phyloP scores from a whole-genome alignment of 2,888 invertebrate genomes.

The Acrocera orbiculus region DNA sequence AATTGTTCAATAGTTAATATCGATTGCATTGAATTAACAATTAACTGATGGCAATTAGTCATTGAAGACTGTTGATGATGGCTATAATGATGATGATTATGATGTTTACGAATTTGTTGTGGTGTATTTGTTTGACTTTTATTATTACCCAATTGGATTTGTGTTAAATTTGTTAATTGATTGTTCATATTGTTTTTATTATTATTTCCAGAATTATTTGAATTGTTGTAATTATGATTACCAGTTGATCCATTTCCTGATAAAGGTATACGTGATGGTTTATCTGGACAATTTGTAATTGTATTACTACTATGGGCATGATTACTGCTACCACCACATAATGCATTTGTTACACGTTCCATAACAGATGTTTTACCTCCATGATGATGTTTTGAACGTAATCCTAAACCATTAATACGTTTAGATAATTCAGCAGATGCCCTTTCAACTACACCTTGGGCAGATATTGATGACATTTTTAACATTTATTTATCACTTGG shows the following conservation, averaged over 20 bases:
- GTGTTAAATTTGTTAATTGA: slow-evolving; percentile 1
- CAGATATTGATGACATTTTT: slow-evolving; percentile 64
- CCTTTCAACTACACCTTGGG: slow-evolving; percentile 80
- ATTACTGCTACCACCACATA: slow-evolving; percentile 45
- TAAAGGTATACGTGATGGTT: slow-evolving; percentile 12
- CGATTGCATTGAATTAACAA: too few species aligned
- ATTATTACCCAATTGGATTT: slow-evolving; percentile 15
- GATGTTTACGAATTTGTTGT: slow-evolving; percentile 27
- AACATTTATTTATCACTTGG: slow-evolving; percentile 7
- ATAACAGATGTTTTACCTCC: slow-evolving; percentile 55
- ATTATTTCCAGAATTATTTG: too few species aligned
- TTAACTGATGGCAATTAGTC: too few species aligned
- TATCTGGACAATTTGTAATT: slow-evolving; percentile 29
- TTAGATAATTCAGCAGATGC: slow-evolving; percentile 80
- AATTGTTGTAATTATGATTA: neutral
- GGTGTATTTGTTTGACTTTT: slow-evolving; percentile 25
- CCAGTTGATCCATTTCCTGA: neutral
- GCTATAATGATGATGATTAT: slow-evolving; percentile 25
- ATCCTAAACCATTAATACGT: slow-evolving; percentile 66
- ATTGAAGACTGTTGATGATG: too few species aligned
- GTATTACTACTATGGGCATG: slow-evolving; percentile 19
- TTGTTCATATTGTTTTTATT: too few species aligned
- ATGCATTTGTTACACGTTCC: slow-evolving; percentile 73
- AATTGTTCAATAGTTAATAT: slow-evolving; percentile 55
- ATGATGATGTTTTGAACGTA: slow-evolving; percentile 41